A percentile compares a stretch with the other conserved stretches of the same genome.
phyloP scores from a whole-genome alignment of 1,140 invertebrate species.

The Nasonia longicornis region DNA sequence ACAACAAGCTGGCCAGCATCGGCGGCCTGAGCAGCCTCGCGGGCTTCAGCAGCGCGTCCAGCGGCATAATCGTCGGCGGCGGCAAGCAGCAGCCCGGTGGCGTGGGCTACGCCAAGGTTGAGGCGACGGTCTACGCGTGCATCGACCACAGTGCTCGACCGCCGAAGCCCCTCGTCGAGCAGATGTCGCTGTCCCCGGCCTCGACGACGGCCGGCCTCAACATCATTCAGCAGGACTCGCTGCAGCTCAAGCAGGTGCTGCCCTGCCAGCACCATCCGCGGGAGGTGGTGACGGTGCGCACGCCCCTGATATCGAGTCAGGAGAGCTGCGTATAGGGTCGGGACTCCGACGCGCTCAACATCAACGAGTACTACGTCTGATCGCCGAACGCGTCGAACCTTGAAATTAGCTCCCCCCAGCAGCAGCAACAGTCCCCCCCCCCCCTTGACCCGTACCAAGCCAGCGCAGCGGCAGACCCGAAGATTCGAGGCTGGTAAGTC shows the following conservation, averaged over 20 bases:
- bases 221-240: conserved; percentile 29
- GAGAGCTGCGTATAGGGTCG: conserved; percentile 85
- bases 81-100: conserved; percentile 56
- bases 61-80: conserved; percentile 58
- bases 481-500: too few species aligned
- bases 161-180: conserved; percentile 59
- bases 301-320: conserved; percentile 84
- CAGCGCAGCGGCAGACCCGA: too few species aligned
- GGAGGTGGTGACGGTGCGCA: conserved; percentile 86
- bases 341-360: conserved; percentile 67
- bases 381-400: conserved; percentile 59
- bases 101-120: conserved; percentile 55
- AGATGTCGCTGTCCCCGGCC: conserved; percentile 52
- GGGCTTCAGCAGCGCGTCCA: conserved; percentile 59
- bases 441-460: background rate
- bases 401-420: conserved; percentile 15
- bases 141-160: conserved; percentile 73
- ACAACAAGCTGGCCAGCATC: conserved; percentile 64
- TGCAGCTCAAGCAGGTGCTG: conserved; percentile 12
- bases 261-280: conserved; percentile 64
- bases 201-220: conserved; percentile 52
- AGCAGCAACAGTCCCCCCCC: background rate
- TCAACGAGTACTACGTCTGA: conserved; percentile 70
- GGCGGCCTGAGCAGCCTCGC: conserved; percentile 57
- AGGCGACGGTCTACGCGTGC: conserved; percentile 77